A percentile compares a stretch with the other conserved stretches of the same genome.
phyloP scores from a whole-genome alignment of 2,888 invertebrate genomes.

The Polyploca ridens region DNA sequence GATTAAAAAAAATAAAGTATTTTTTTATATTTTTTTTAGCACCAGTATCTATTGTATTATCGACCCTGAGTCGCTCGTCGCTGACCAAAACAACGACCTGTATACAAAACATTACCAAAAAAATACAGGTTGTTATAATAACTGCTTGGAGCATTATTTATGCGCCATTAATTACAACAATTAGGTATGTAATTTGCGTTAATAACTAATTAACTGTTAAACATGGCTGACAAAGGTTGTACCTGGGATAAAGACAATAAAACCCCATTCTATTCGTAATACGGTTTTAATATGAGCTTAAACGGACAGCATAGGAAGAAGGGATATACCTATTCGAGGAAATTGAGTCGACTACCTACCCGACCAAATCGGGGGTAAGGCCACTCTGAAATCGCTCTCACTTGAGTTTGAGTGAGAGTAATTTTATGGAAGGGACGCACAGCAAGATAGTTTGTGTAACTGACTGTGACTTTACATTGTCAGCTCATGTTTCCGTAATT shows the following conservation, averaged over 20 bases:
- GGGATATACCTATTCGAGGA: slow-evolving; percentile 28
- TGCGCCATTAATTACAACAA: not conserved
- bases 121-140: not conserved
- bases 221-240: not conserved
- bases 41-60: no score
- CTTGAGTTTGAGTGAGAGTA: slow-evolving; percentile 21
- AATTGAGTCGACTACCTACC: slow-evolving; percentile 40
- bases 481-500: no score
- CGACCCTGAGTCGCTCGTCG: no score
- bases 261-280: slow-evolving; percentile 21
- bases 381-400: slow-evolving; percentile 36
- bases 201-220: not conserved
- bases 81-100: no score
- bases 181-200: not conserved
- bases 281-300: slow-evolving; percentile 30
- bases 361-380: slow-evolving; percentile 27
- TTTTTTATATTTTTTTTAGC: no score
- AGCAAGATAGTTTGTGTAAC: slow-evolving; percentile 4
- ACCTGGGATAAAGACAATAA: slow-evolving; percentile 15
- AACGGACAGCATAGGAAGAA: slow-evolving; percentile 28
- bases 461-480: no score
- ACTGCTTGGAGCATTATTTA: not conserved
- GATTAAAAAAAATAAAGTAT: no score
- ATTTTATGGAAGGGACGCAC: slow-evolving; percentile 16
- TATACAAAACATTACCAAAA: no score